Base-by-base conservation (phyloP, 2,113 vertebrate species). In the Agapornis roseicollis region DNA sequence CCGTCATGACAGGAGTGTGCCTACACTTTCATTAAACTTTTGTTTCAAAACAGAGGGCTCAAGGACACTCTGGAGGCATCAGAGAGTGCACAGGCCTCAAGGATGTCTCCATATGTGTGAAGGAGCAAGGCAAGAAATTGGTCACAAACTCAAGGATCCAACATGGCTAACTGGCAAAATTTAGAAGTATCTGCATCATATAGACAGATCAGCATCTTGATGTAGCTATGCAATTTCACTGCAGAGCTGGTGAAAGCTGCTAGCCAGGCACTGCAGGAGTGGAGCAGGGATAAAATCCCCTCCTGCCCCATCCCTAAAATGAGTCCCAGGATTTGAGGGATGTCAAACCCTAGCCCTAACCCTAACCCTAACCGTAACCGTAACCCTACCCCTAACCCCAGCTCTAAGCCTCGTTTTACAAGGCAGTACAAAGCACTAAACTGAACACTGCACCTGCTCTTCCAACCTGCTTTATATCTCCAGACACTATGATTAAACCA, bases 1-100 rank as follows among this genome's bases (percentile, higher is more conserved):
- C 90, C 19, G 86, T 92, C 35, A 37, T 84, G 95, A 70, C 74
- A 1, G 29, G 71, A 93, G 42, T 77, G 74, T 84, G 97, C 96
- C 91, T 79, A 58, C 46, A 89, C 97, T 97, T 94, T 88, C 95
- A 83, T 86, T 56, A 90, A 70, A 47, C 78, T 88, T 97, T 97
- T 97, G 96, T 98, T 97, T 97, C 96, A 95, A 18, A 77, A 88
- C 50, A 11, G 92, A 73, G 79, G 74, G 89, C 95, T 86, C 19
- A 18, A 6, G 72, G 53, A 78, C 81, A 70, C 79, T 53, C 25
- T 16, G 90, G 73, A 93, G 89, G 87, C 16, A 4, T 73, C 2
- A 77, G 49, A 41, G 44, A 73, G 71, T 46, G 79, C 56, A 23
- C 61, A 27, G 39, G 86, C 71, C 71, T 28, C 1, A 10, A 28